phyloP scores from a whole-genome alignment of 2,888 invertebrate species.

The Cerceris ruficornis region DNA sequence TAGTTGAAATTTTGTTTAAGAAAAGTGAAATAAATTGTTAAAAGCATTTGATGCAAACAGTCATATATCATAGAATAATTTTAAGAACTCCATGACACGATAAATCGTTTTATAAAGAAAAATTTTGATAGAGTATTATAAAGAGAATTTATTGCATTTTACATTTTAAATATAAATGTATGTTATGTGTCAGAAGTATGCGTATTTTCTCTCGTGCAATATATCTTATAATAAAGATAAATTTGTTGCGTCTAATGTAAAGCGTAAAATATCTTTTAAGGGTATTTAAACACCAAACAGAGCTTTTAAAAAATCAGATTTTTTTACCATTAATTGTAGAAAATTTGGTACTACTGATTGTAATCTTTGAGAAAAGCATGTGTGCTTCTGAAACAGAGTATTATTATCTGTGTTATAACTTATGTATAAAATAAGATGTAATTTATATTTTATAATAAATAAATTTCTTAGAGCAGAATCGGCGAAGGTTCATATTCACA shows the following conservation, averaged over 20 bases:
- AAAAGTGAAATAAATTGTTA: no score
- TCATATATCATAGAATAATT: not conserved
- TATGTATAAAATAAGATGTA: constrained; percentile 21
- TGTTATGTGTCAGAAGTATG: not conserved
- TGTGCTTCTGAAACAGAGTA: constrained; percentile 21
- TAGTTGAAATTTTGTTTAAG: not conserved
- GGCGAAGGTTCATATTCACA: not conserved
- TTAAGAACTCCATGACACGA: no score
- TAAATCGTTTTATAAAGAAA: not conserved
- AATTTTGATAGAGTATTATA: not conserved
- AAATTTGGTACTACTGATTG: no score
- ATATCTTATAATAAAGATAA: no score
- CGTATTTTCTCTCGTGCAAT: not conserved
- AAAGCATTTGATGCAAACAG: no score
- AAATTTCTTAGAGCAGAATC: constrained; percentile 38
- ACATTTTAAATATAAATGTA: not conserved
- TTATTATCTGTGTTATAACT: constrained; percentile 26
- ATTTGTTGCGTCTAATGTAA: no score
- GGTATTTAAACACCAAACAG: no score
- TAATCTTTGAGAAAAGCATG: constrained; percentile 16
- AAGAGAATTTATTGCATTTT: constrained; percentile 11
- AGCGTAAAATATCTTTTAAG: no score
- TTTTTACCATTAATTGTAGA: no score
- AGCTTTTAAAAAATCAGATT: no score
- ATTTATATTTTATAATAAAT: constrained; percentile 33